phyloP scores from a whole-genome alignment of 2,888 invertebrate genomes.

The Bimastos eiseni region DNA sequence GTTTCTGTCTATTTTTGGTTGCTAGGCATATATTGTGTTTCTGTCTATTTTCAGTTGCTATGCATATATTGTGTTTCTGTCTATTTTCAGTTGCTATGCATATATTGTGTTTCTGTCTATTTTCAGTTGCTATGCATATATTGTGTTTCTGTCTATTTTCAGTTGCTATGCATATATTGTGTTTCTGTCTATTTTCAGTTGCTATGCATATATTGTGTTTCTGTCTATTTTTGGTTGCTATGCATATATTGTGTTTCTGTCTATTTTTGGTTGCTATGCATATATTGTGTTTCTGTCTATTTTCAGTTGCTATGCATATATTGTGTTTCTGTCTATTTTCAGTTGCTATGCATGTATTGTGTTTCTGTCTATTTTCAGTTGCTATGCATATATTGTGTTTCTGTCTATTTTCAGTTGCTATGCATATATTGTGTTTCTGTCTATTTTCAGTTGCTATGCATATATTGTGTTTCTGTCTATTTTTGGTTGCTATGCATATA shows the following conservation, averaged over 20 bases:
- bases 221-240: neutral
- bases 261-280: neutral
- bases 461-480: too few relatives aligned
- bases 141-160: neutral
- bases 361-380: neutral
- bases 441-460: neutral
- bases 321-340: neutral
- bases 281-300: neutral
- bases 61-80: too few relatives aligned
- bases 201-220: too few relatives aligned
- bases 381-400: too few relatives aligned
- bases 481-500: neutral
- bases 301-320: too few relatives aligned
- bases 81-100: neutral
- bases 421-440: neutral
- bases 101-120: neutral
- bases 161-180: neutral
- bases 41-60: neutral
- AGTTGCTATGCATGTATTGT: neutral
- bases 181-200: neutral
- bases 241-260: neutral
- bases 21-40: neutral
- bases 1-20: neutral
- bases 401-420: neutral
- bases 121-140: too few relatives aligned